Evolutionary conservation across 1,140 invertebrate genomes (phyloP).

Genomic region (Aphidius gifuensis): DNA sequence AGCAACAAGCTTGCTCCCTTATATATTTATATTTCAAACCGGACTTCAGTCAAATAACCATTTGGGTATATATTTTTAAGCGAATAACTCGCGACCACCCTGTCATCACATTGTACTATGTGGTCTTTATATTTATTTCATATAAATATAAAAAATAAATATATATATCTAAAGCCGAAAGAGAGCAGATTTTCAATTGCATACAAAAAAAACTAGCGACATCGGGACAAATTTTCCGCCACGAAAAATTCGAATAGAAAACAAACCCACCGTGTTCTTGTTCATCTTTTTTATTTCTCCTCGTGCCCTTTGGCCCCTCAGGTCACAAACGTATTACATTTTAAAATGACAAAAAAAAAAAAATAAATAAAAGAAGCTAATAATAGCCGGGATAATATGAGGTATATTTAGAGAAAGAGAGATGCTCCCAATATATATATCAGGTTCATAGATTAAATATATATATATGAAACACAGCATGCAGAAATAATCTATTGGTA

Average conservation of each 20-base stretch:
- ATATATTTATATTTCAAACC: too few species aligned
- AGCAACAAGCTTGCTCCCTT: not conserved
- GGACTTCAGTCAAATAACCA: too few species aligned
- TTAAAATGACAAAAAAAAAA: constrained; percentile 45
- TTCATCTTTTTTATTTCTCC: constrained; percentile 12
- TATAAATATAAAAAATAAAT: too few species aligned
- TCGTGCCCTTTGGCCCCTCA: constrained; percentile 23
- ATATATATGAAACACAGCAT: not conserved
- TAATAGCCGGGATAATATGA: constrained; percentile 44
- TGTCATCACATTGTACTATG: too few species aligned
- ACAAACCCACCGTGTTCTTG: constrained; percentile 17
- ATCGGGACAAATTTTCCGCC: constrained; percentile 46
- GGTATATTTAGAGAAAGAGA: constrained; percentile 16
- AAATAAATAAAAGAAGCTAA: constrained; percentile 31
- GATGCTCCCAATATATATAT: constrained; percentile 18
- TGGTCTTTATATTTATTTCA: too few species aligned
- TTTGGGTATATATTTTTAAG: too few species aligned
- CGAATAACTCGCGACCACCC: too few species aligned
- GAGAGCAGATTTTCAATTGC: too few species aligned
- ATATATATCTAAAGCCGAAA: too few species aligned
- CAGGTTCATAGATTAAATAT: constrained; percentile 3
- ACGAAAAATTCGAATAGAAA: constrained; percentile 40
- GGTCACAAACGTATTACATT: constrained; percentile 44
- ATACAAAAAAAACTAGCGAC: constrained; percentile 19
- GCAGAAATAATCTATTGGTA: constrained; percentile 11